Evolutionary conservation across 2,888 invertebrate species (phyloP), one percentile per base, ranked within the genome.

Genomic region (Atrina japonica): DNA sequence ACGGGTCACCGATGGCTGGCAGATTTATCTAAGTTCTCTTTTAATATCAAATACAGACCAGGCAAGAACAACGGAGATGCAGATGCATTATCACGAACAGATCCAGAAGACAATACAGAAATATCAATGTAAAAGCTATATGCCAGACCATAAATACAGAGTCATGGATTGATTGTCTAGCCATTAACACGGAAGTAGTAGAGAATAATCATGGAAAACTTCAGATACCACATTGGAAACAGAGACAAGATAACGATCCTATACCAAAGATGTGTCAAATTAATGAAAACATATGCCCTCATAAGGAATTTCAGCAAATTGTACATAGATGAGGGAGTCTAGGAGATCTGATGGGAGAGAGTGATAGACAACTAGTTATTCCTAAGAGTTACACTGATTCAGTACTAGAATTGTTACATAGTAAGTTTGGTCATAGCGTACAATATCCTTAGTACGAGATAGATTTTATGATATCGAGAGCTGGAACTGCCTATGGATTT

Each of bases 1-100:
- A 77, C 75, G 53, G 73, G 78, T 14, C 73, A 76, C 21, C 45
- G 75, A 49, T 77, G 75, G 75, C 30, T 70, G 5, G 68, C 79
- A 29, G 66, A 53, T 7, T 47, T 77, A 14, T 52, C 66, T 14
- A 23, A 47, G 5, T 78, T 63, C 21, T 53, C 73, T 56, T 78
- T 78, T 47, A 50, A n/a, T n/a, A n/a, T n/a, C n/a, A n/a, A n/a
- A n/a, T n/a, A n/a, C n/a, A n/a, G n/a, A n/a, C n/a, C n/a, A n/a
- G n/a, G n/a, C n/a, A n/a, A n/a, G n/a, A n/a, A n/a, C n/a, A n/a
- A n/a, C n/a, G n/a, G n/a, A n/a, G n/a, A n/a, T n/a, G n/a, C n/a
- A n/a, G n/a, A n/a, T n/a, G n/a, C n/a, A n/a, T n/a, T n/a, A n/a
- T n/a, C 59, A 27, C 16, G 40, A 14, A 18, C 14, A 11, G 18